A percentile compares a stretch with the other conserved stretches of the same genome.
Conservation (phyloP, 2,797 vertebrate genomes). For the Chaetodon trifasciatus region DNA sequence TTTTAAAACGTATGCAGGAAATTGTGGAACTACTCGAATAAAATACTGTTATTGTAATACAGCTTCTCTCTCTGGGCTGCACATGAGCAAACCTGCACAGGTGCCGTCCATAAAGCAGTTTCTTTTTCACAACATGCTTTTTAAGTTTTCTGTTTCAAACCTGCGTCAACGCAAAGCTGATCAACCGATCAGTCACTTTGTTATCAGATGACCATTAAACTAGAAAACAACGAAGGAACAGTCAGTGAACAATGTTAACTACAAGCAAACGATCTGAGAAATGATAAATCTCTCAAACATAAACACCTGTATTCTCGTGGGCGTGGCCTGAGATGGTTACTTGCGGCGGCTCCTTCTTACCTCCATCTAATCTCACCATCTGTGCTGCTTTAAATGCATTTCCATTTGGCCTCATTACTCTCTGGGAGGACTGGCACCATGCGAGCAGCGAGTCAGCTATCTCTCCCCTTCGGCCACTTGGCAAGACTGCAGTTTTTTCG, state of each 20-base stretch:
- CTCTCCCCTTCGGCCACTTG: conserved; percentile 60
- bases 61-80: too few relatives aligned
- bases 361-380: conserved; percentile 72
- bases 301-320: conserved; percentile 2
- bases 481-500: conserved; percentile 40
- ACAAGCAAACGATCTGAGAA: not conserved
- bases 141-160: too few relatives aligned
- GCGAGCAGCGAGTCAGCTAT: conserved; percentile 42
- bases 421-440: conserved; percentile 62
- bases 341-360: conserved; percentile 27
- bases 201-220: not conserved
- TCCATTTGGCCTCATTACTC: conserved; percentile 77
- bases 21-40: too few relatives aligned
- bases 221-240: not conserved
- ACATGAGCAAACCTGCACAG: too few relatives aligned
- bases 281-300: not conserved
- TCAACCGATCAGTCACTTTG: not conserved
- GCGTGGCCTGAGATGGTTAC: conserved; percentile 7
- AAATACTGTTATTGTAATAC: too few relatives aligned
- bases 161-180: not conserved
- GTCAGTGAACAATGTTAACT: not conserved
- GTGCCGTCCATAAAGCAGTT: too few relatives aligned
- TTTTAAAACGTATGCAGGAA: too few relatives aligned
- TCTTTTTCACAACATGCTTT: too few relatives aligned
- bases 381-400: conserved; percentile 71